Evolutionary conservation across 2,113 vertebrate genomes (phyloP).

Genomic region (Beaufortia kweichowensis): DNA sequence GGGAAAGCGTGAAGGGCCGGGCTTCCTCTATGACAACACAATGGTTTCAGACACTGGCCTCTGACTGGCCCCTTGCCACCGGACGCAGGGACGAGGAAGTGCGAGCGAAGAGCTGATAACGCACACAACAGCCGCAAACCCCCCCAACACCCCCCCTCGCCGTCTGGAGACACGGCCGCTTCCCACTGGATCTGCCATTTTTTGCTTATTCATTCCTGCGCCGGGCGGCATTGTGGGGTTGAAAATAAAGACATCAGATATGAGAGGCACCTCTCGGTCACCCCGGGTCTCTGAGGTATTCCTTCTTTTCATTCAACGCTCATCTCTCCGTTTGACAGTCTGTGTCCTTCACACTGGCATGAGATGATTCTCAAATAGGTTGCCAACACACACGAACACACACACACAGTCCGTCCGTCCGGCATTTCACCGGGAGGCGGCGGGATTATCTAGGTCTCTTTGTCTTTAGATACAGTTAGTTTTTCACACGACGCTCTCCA

Average conservation of each 20-base stretch:
- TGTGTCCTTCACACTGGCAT: conserved; percentile 20
- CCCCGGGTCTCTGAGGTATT: conserved; percentile 37
- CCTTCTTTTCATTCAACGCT: conserved; percentile 35
- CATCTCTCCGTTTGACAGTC: conserved; percentile 18
- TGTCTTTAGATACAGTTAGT: conserved; percentile 24
- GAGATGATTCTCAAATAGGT: conserved; percentile 29
- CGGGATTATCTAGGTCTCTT: neutral
- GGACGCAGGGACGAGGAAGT: conserved; percentile 34
- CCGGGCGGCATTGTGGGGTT: conserved; percentile 28
- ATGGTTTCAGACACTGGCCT: conserved; percentile 37
- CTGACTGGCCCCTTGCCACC: conserved; percentile 40
- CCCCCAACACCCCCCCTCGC: neutral
- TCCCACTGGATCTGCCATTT: conserved; percentile 41
- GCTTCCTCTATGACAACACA: conserved; percentile 33
- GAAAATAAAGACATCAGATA: conserved; percentile 40
- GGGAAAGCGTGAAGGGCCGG: conserved; percentile 41
- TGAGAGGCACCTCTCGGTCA: conserved; percentile 39
- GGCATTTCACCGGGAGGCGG: conserved; percentile 6
- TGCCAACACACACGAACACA: neutral
- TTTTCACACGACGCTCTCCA: neutral
- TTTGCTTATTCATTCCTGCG: conserved; percentile 38
- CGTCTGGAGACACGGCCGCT: neutral
- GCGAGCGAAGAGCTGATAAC: conserved; percentile 39
- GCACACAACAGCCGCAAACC: conserved; percentile 15
- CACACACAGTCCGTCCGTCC: neutral